Evolutionary conservation across 1,140 invertebrate genomes (phyloP).

Genomic region (Procambarus clarkii): DNA sequence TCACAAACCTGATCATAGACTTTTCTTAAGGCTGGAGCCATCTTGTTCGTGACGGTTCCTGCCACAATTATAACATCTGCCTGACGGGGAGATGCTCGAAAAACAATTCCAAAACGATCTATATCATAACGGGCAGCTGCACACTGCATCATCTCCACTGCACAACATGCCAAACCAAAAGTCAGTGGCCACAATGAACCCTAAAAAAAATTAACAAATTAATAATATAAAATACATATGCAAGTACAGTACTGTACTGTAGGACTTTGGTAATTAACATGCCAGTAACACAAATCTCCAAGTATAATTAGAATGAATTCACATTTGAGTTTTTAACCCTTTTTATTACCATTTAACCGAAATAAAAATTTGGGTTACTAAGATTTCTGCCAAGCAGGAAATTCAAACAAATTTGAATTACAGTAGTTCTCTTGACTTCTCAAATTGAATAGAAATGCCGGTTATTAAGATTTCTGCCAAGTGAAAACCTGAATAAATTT

Average conservation of each 20-base stretch:
- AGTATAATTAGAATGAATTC: too few species aligned
- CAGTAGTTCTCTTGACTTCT: too few species aligned
- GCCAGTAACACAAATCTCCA: too few species aligned
- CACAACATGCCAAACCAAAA: conserved; percentile 97
- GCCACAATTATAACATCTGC: conserved; percentile 98
- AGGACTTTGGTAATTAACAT: too few species aligned
- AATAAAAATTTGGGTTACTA: too few species aligned
- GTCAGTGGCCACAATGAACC: conserved; percentile 96
- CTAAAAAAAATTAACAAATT: conserved; percentile 74
- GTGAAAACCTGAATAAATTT: too few species aligned
- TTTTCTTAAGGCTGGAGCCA: conserved; percentile 96
- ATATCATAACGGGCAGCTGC: conserved; percentile 98
- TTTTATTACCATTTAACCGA: too few species aligned
- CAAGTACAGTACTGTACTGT: conserved; percentile 56
- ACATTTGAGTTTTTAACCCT: too few species aligned
- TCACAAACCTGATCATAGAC: conserved; percentile 87
- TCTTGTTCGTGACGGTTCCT: conserved; percentile 99
- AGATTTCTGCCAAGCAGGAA: too few species aligned
- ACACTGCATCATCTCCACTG: conserved; percentile 99
- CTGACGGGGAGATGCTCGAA: conserved; percentile 96
- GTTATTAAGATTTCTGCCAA: too few species aligned
- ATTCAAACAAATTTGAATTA: too few species aligned
- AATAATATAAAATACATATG: conserved; percentile 6
- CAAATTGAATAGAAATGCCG: too few species aligned
- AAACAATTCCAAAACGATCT: conserved; percentile 95